phyloP scores from a whole-genome alignment of 2,888 invertebrate genomes.

The Ochlodes sylvanus region DNA sequence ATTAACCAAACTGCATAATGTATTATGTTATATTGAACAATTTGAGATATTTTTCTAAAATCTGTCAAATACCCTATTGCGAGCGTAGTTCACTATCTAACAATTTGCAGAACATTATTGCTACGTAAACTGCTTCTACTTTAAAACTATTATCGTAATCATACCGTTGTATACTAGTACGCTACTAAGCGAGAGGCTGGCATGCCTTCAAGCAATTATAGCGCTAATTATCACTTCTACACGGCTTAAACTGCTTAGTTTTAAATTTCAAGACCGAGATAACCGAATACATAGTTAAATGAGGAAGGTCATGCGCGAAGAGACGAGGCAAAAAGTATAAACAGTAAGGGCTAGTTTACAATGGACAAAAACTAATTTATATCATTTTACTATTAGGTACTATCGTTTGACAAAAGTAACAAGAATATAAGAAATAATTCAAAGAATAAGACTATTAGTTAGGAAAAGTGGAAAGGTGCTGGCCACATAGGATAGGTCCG shows the following conservation, averaged over 20 bases:
- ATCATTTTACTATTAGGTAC: too few relatives aligned
- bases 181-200: conserved; percentile 14
- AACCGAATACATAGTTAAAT: background rate
- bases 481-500: too few relatives aligned
- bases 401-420: too few relatives aligned
- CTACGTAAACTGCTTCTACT: conserved; percentile 8
- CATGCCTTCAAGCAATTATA: conserved; percentile 42
- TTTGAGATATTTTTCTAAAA: too few relatives aligned
- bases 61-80: too few relatives aligned
- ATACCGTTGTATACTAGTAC: background rate
- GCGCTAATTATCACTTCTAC: conserved; percentile 21
- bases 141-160: conserved; percentile 6
- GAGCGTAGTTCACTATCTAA: too few relatives aligned
- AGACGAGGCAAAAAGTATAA: background rate
- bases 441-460: too few relatives aligned
- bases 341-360: background rate
- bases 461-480: background rate
- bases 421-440: too few relatives aligned
- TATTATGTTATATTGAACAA: too few relatives aligned
- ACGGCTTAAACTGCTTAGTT: background rate
- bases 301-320: background rate
- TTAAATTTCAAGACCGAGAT: background rate
- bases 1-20: too few relatives aligned
- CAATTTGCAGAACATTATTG: too few relatives aligned
- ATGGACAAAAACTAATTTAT: too few relatives aligned